phyloP scores from a whole-genome alignment of 92 coral and sea anemone species.

The Diadumene lineata region DNA sequence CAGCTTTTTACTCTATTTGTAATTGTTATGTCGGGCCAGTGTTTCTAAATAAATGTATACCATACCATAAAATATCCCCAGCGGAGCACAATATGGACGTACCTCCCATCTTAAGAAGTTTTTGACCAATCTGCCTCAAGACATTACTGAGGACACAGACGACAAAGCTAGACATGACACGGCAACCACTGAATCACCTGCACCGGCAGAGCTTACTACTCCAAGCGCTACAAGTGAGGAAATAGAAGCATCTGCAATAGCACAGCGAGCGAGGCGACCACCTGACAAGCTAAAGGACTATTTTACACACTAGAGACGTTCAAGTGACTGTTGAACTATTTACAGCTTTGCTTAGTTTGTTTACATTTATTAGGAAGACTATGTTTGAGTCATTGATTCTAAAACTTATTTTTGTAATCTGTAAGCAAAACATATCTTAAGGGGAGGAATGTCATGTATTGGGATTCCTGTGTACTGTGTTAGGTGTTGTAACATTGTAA shows the following conservation, averaged over 20 bases:
- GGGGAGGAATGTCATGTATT: background rate
- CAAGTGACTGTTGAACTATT: background rate
- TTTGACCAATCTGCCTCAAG: background rate
- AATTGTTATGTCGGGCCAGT: too few species aligned
- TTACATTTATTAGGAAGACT: background rate
- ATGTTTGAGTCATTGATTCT: background rate
- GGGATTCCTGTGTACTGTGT: background rate
- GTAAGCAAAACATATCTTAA: background rate
- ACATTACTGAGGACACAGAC: background rate
- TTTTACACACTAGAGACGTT: conserved; percentile 10
- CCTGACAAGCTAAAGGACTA: conserved; percentile 10
- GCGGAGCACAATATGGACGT: conserved; percentile 39
- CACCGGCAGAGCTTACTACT: background rate
- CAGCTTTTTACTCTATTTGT: too few species aligned
- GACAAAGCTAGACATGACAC: background rate
- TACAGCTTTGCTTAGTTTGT: too few species aligned
- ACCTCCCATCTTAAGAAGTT: conserved; percentile 45
- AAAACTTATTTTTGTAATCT: background rate
- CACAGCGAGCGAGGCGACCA: conserved; percentile 8
- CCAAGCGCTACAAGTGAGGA: background rate
- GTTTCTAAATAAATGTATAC: too few species aligned
- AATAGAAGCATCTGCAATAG: background rate
- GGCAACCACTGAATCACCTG: background rate
- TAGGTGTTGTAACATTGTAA: background rate
- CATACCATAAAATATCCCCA: conserved; percentile 7